These are phyloP conservation scores for Sebastes itinus DNA, from an alignment of 2,797 vertebrate genomes.

Conservation along the genomic window DNA sequence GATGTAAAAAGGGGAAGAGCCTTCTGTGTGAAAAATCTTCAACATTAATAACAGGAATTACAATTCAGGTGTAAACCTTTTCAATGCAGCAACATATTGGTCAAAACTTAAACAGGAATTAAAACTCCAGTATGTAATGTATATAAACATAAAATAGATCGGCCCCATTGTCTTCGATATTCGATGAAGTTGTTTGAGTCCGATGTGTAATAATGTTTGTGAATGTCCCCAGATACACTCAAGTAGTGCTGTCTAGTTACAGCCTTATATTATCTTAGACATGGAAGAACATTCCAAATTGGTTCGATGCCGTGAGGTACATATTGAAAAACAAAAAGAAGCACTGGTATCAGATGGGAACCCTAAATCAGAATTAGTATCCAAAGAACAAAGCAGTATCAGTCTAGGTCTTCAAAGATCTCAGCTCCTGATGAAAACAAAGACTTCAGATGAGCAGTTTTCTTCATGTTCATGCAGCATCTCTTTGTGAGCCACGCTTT, in stretches of 20 bases:
- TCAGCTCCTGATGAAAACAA: not conserved
- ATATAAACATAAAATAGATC: too few relatives aligned
- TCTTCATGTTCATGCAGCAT: constrained; percentile 6
- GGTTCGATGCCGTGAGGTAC: not conserved
- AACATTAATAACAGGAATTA: too few relatives aligned
- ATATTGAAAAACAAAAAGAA: not conserved
- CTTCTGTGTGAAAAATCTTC: too few relatives aligned
- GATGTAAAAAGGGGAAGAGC: too few relatives aligned
- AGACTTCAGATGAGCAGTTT: not conserved
- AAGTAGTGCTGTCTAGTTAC: not conserved
- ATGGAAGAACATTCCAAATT: not conserved
- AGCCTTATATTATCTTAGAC: not conserved
- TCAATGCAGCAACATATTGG: too few relatives aligned
- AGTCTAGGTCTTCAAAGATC: not conserved
- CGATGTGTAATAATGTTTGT: too few relatives aligned
- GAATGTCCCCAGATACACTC: not conserved
- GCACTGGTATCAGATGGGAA: not conserved
- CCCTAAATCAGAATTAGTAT: not conserved
- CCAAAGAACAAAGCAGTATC: not conserved
- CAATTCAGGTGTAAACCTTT: too few relatives aligned
- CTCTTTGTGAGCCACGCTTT: constrained; percentile 23
- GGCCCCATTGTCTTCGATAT: too few relatives aligned
- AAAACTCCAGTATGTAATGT: too few relatives aligned
- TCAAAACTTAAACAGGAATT: too few relatives aligned
- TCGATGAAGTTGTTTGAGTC: too few relatives aligned